Percentiles rank a stretch among this genome's conserved stretches.
Evolutionary conservation across 2,797 vertebrate genomes (phyloP).

Genomic region (Iguana delicatissima): DNA sequence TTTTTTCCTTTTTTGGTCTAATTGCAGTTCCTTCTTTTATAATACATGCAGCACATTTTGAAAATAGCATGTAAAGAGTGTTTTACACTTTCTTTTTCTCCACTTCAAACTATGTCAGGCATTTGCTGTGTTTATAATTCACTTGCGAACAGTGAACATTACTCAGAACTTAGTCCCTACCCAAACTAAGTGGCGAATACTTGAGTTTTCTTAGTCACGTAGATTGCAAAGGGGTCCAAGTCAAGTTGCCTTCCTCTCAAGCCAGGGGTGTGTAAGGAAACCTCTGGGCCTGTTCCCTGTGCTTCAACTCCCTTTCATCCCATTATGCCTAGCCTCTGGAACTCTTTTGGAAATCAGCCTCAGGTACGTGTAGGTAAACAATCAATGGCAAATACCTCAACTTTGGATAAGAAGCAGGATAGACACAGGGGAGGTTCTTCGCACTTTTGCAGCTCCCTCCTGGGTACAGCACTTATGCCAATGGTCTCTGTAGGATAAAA

Average conservation of each 20-base stretch:
- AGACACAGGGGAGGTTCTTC: constrained; percentile 24
- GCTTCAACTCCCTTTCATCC: neutral
- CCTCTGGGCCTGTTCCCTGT: neutral
- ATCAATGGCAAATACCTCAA: neutral
- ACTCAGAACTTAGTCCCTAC: neutral
- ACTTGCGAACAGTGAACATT: neutral
- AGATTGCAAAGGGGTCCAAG: too few species aligned
- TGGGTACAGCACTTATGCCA: neutral
- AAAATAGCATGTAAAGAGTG: neutral
- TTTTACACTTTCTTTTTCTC: neutral
- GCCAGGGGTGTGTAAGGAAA: neutral
- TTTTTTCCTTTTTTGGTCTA: neutral
- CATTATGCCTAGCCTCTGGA: constrained; percentile 60
- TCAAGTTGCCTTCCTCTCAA: neutral
- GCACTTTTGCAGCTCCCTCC: neutral
- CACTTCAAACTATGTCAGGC: neutral
- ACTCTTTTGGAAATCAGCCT: neutral
- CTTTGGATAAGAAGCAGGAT: constrained; percentile 50
- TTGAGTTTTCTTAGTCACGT: neutral
- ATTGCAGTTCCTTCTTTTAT: neutral
- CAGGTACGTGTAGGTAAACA: neutral
- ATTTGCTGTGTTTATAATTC: neutral
- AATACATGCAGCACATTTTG: neutral
- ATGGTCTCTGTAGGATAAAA: constrained; percentile 42
- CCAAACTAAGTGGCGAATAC: neutral